These are phyloP conservation scores for Podarcis cretensis DNA, from an alignment of 2,113 vertebrate genomes.

Conservation along the genomic window DNA sequence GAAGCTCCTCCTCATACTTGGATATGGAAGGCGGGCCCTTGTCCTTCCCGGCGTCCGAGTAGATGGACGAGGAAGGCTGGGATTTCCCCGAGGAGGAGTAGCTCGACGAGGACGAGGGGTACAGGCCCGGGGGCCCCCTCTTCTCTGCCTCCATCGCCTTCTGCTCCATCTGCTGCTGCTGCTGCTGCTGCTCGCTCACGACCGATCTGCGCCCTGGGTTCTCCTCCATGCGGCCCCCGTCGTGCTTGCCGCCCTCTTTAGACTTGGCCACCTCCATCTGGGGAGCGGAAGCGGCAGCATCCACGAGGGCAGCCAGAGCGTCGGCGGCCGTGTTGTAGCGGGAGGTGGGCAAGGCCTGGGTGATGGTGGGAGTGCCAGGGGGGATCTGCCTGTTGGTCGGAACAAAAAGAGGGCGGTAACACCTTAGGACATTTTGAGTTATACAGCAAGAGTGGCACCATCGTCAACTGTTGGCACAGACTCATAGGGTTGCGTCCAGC, in stretches of 20 bases:
- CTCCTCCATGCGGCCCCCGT: slow-evolving; percentile 85
- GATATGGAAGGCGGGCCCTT: slow-evolving; percentile 93
- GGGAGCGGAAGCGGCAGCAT: slow-evolving; percentile 92
- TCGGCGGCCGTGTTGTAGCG: slow-evolving; percentile 95
- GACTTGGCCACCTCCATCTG: slow-evolving; percentile 94
- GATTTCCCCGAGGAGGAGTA: slow-evolving; percentile 85
- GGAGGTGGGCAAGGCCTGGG: slow-evolving; percentile 83
- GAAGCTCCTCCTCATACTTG: slow-evolving; percentile 96
- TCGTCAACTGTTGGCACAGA: too few species aligned
- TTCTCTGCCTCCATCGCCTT: slow-evolving; percentile 82
- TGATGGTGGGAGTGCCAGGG: slow-evolving; percentile 77
- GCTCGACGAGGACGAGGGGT: slow-evolving; percentile 75
- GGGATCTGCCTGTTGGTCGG: slow-evolving; percentile 79
- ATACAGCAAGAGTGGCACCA: too few species aligned
- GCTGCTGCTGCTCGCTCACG: slow-evolving; percentile 80
- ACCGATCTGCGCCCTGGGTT: slow-evolving; percentile 79
- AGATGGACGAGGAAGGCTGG: slow-evolving; percentile 79
- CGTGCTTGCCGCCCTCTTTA: slow-evolving; percentile 90
- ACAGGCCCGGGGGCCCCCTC: slow-evolving; percentile 82
- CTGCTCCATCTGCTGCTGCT: slow-evolving; percentile 74
- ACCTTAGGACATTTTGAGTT: neutral
- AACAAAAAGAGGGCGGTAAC: neutral
- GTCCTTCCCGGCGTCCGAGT: slow-evolving; percentile 89
- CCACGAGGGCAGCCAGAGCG: slow-evolving; percentile 93
- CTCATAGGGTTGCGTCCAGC: too few species aligned